A percentile compares a stretch with the other conserved stretches of the same genome.
Evolutionary conservation across 2,797 vertebrate genomes (phyloP).

Genomic region (Crenichthys baileyi): DNA sequence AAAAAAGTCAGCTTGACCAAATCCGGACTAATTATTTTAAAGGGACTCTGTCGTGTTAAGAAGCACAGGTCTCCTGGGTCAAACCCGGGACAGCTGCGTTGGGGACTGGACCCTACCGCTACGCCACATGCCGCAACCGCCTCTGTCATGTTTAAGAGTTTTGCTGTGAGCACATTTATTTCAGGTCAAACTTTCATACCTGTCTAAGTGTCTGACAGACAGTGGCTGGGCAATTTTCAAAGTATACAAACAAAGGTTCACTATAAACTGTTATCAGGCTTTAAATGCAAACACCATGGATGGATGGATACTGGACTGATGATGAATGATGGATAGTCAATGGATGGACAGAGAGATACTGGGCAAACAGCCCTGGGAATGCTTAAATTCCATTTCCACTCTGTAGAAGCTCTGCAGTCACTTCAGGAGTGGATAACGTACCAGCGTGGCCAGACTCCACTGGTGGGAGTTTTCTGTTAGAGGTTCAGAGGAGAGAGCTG

Average conservation of each 20-base stretch:
- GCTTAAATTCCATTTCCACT: background rate
- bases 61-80: no score
- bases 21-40: background rate
- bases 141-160: no score
- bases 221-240: background rate
- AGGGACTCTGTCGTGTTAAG: no score
- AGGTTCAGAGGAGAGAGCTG: conserved; percentile 77
- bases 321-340: no score
- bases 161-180: background rate
- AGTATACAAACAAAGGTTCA: background rate
- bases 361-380: background rate
- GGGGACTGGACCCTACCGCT: no score
- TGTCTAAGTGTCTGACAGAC: background rate
- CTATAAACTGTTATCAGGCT: background rate
- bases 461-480: conserved; percentile 88
- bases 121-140: no score
- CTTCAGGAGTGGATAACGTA: conserved; percentile 49
- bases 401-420: background rate
- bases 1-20: background rate
- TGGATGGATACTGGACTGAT: no score
- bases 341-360: no score
- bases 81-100: no score
- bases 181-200: background rate
- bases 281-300: no score
- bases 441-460: conserved; percentile 87